Conservation (phyloP, 2,888 invertebrate species). For the Drosophila neotestacea region DNA sequence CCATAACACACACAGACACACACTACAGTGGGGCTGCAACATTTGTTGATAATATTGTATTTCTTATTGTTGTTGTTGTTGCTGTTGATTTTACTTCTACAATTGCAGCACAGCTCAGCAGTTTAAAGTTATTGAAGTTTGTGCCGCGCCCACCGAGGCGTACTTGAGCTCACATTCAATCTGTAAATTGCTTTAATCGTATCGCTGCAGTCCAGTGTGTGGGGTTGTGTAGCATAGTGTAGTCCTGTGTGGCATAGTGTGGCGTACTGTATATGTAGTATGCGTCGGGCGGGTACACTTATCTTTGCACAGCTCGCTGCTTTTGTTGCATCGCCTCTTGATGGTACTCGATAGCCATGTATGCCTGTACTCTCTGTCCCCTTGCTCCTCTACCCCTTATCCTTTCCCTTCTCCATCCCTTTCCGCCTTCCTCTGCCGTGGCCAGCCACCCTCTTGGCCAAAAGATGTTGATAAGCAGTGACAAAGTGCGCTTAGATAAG, state of each 20-base stretch:
- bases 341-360: conserved; percentile 1
- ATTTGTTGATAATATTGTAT: conserved; percentile 54
- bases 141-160: conserved; percentile 49
- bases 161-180: conserved; percentile 62
- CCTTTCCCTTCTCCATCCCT: neutral
- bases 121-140: conserved; percentile 75
- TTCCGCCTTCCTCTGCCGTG: neutral
- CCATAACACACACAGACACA: conserved; percentile 11
- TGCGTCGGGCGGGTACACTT: conserved; percentile 37
- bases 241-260: conserved; percentile 28
- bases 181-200: conserved; percentile 80
- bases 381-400: conserved; percentile 2
- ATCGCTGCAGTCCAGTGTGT: conserved; percentile 53
- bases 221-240: conserved; percentile 15
- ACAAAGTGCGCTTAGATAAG: conserved; percentile 73
- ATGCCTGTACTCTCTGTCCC: conserved; percentile 2
- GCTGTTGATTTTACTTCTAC: conserved; percentile 43
- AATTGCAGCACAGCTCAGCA: conserved; percentile 60
- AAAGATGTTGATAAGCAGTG: conserved; percentile 79
- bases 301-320: conserved; percentile 48
- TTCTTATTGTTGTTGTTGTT: conserved; percentile 11
- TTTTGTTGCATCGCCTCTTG: conserved; percentile 23
- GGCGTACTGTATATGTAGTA: conserved; percentile 1
- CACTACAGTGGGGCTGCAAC: conserved; percentile 23
- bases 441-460: conserved; percentile 13